Conservation (phyloP, 2,113 vertebrate genomes). For the Asarcornis scutulata region DNA sequence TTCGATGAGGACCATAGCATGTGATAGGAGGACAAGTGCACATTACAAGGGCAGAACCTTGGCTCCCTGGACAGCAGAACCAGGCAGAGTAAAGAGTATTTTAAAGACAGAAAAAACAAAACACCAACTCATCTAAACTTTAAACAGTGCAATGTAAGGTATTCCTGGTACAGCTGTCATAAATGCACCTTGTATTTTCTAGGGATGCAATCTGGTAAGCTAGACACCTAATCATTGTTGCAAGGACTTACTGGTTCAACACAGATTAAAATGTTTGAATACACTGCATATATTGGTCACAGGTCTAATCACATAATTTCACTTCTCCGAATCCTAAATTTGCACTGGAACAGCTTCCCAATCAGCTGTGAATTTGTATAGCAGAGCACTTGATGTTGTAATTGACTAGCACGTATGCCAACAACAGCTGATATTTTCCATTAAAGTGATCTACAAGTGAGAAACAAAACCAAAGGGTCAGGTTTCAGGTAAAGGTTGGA, state of each 20-base stretch:
- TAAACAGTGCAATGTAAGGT: neutral
- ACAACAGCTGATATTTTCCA: constrained; percentile 71
- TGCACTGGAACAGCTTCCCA: neutral
- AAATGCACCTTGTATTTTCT: neutral
- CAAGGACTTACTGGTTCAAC: neutral
- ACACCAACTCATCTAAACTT: neutral
- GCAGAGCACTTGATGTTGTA: neutral
- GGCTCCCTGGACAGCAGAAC: constrained; percentile 33
- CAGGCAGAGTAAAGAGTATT: neutral
- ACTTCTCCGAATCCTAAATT: neutral
- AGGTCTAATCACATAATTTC: neutral
- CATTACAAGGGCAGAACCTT: constrained; percentile 30
- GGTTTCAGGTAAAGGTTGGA: constrained; percentile 89
- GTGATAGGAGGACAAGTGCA: constrained; percentile 33
- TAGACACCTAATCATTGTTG: neutral
- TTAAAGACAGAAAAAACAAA: neutral
- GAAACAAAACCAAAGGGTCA: constrained; percentile 74
- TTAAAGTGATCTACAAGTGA: constrained; percentile 28
- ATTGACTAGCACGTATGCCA: constrained; percentile 13
- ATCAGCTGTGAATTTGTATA: neutral
- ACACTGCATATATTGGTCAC: constrained; percentile 12
- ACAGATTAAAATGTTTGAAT: neutral
- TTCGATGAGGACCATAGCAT: neutral
- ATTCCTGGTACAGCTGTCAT: neutral
- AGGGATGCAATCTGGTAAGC: neutral